Base-by-base conservation (phyloP, 1,140 invertebrate species). In the Lanistes nyassanus region DNA sequence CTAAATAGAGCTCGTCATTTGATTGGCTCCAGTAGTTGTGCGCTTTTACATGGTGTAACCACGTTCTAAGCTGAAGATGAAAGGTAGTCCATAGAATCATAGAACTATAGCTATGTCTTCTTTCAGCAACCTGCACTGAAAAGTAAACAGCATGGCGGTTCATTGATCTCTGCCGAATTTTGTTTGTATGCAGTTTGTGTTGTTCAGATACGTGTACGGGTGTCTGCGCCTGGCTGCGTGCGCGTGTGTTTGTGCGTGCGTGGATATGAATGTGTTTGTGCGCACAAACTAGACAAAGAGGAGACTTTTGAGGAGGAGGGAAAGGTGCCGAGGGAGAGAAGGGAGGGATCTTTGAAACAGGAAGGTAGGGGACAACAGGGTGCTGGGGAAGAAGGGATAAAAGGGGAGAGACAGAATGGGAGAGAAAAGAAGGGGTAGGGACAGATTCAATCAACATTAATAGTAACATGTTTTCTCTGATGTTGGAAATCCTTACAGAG, bases 211-310 rank as follows among this genome's bases (percentile, higher is more conserved):
- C 47, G 34, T 66, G 64, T 66, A 39, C 47, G 37, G n/a, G 34
- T 66, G 64, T 39, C 19, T 66, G 64, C 29, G 64, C 16, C 23
- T 9, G 34, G 11, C n/a, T 39, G 3, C 51, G 66, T 68, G 39
- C 11, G 39, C 51, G 39, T 68, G 39, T 68, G 66, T 53, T n/a
- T 68, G 42, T 68, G 39, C 47, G 37, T 67, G 65, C 26, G 65
- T 67, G 60, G 6, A 36, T 64, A 36, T 53, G 42, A 9, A 16
- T 16, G 23, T 51, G 66, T 29, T 16, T 53, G 23, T 2, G 39
- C 29, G 19, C 62, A 26, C 31, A 21, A 13, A 55, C 53, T 29
- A n/a, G 3, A n/a, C 26, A n/a, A 62, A n/a, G 7, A n/a, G 13
- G n/a, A 55, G 13, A 16, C 53, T 55, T n/a, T n/a, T 55, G 13